Base-by-base conservation (phyloP, 2,797 vertebrate species). In the Artibeus jamaicensis region DNA sequence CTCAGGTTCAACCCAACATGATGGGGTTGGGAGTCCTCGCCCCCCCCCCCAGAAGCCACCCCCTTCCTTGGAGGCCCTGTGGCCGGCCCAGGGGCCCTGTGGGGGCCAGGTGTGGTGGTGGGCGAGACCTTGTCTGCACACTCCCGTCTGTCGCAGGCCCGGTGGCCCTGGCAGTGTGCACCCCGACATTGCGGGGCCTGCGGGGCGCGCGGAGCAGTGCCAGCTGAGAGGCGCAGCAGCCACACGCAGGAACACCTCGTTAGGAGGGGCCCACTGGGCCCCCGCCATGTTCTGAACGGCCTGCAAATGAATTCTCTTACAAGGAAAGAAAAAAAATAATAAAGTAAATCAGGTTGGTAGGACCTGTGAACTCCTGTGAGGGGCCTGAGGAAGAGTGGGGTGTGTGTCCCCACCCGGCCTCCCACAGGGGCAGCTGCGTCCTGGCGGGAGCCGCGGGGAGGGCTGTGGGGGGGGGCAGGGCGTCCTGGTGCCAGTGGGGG, bases 221-320 rank as follows among this genome's bases (percentile, higher is more conserved):
- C 57, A 32, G 37, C 84, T 9, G 19, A 1, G 4, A 62, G 71
- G 0, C 8, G 0, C 2, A 0, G 0, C 12, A 53, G 0, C 78
- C 7, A 1, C 70, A 14, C 0, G 1, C 2, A 19, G 8, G 11
- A 0, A 6, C 39, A 3, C 18, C 12, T 15, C 3, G 22, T 6
- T 5, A n/a, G 10, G 18, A 10, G 18, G 81, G 42, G 37, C 15
- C 11, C n/a, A 9, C 71, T 24, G 91, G 76, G 22, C n/a, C 68
- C 39, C 37, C 1, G 5, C 44, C 44, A 1, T 1, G 81, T 68
- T 57, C 78, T n/a, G 44, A 22, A 32, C 11, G 26, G 89, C 21
- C 82, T 29, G 26, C 59, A 39, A 9, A 12, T 32, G 65, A 46
- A 32, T 59, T 76, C 62, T 55, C 37, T 34, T 50, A 29, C 71